Evolutionary conservation across 2,113 vertebrate genomes (phyloP), one percentile per base, ranked within the genome.

Genomic region (Alethe diademata): DNA sequence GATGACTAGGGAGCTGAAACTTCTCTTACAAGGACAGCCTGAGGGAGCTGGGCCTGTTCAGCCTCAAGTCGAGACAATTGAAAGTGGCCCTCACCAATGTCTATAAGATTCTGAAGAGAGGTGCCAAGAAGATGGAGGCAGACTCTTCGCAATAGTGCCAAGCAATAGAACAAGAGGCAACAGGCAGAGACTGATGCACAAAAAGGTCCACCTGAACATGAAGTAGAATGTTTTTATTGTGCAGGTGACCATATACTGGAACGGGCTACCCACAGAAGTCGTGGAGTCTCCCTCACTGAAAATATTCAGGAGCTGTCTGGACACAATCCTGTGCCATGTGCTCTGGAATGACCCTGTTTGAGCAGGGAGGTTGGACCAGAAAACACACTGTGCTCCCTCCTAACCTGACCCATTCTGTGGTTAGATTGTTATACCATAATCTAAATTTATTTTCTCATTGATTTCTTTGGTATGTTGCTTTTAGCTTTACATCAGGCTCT

Each of bases 61-160:
- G 9, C 24, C 40, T 82, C 1, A 0, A 47, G 28, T 53, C 47
- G 11, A 82, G 2, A 53, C 0, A 0, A 12, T 8, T 36, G 26
- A 35, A 47, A 67, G 24, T 11, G 24, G 26, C 40, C 8, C 20
- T 35, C n/a, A 19, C 5, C 25, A 61, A 7, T 26, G 12, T 31
- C 17, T 31, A 0, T 8, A 31, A 19, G 10, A 31, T 25, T 75
- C n/a, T 47, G 11, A 54, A 48, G 17, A 13, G 40, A 40, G 8
- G 1, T 40, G 47, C 5, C 35, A 26, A 48, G 25, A 61, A n/a
- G 35, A 33, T 19, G 40, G 31, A 75, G 19, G 4, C 45, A 74
- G 45, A 25, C 17, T 47, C 19, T 31, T 53, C 14, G 18, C 9
- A 17, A 17, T 26, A 12, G 42, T 31, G 9, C 35, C 20, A 35